Percentiles rank a stretch among this genome's conserved stretches.
Conservation (phyloP, 64 coral and sea anemone genomes). For the Exaiptasia diaphana region DNA sequence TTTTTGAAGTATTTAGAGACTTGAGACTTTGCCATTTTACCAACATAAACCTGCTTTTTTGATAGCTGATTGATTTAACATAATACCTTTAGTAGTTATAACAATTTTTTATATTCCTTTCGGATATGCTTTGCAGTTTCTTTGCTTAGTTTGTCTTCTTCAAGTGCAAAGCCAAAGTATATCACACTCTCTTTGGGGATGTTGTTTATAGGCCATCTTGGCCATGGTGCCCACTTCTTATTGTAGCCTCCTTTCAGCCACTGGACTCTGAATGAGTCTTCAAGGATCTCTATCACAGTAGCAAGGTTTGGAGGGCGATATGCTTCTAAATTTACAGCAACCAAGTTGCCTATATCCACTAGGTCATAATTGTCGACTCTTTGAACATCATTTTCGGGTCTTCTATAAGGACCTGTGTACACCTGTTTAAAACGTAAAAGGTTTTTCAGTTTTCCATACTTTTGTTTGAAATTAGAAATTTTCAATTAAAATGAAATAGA, state of each 20-base stretch:
- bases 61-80: too few species aligned
- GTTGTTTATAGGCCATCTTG: not conserved
- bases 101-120: conserved; percentile 13
- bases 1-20: too few species aligned
- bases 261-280: not conserved
- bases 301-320: conserved; percentile 6
- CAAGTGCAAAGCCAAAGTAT: not conserved
- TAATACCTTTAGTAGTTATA: too few species aligned
- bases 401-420: conserved; percentile 1
- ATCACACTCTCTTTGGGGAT: conserved; percentile 28
- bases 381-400: not conserved
- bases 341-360: not conserved
- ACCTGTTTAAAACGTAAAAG: conserved; percentile 3
- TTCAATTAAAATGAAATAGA: too few species aligned
- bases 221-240: not conserved
- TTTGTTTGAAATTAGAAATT: too few species aligned
- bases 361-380: not conserved
- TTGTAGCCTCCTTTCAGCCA: conserved; percentile 21
- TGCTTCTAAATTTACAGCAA: not conserved
- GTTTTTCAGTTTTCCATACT: too few species aligned
- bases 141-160: not conserved
- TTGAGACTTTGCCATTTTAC: too few species aligned
- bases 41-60: too few species aligned
- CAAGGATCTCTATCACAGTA: not conserved
- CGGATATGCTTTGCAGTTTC: not conserved